Percentiles rank a stretch among this genome's conserved stretches.
These are phyloP conservation scores for Stenotaenia linearis DNA, from an alignment of 2,888 invertebrate genomes.

Conservation along the genomic window DNA sequence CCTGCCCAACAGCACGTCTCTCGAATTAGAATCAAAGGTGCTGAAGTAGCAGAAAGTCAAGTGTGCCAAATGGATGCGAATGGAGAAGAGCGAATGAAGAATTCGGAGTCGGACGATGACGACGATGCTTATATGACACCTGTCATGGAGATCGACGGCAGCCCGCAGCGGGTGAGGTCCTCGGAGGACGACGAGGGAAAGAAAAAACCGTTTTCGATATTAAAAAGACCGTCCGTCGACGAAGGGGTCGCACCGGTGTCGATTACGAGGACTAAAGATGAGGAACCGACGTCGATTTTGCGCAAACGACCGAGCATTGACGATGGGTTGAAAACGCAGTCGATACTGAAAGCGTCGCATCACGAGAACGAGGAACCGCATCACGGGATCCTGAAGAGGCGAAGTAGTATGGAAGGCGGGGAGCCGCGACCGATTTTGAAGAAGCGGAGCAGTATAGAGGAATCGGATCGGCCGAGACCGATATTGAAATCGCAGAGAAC, in stretches of 20 bases:
- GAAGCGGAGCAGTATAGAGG: conserved; percentile 74
- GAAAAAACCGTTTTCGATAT: not conserved
- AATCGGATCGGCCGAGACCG: conserved; percentile 54
- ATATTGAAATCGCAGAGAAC: conserved; percentile 33
- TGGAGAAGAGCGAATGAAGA: not conserved
- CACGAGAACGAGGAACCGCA: conserved; percentile 48
- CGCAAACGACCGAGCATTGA: conserved; percentile 32
- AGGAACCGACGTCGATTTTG: conserved; percentile 29
- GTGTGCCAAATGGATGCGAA: not conserved
- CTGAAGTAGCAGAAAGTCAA: not conserved
- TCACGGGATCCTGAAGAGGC: conserved; percentile 42
- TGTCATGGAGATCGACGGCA: not conserved
- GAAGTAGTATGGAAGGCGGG: not conserved
- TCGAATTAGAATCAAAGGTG: not conserved
- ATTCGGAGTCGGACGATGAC: not conserved
- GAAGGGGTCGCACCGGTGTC: not conserved
- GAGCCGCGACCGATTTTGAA: conserved; percentile 67
- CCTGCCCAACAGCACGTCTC: not conserved
- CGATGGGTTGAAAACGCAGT: conserved; percentile 35
- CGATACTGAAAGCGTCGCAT: conserved; percentile 57
- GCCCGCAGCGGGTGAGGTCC: too few relatives aligned
- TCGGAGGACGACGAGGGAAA: not conserved
- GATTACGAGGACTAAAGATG: not conserved
- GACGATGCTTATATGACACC: not conserved
- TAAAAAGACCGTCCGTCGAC: not conserved